Conservation (phyloP, 2,797 vertebrate genomes). For the Lepilemur septentrionalis region DNA sequence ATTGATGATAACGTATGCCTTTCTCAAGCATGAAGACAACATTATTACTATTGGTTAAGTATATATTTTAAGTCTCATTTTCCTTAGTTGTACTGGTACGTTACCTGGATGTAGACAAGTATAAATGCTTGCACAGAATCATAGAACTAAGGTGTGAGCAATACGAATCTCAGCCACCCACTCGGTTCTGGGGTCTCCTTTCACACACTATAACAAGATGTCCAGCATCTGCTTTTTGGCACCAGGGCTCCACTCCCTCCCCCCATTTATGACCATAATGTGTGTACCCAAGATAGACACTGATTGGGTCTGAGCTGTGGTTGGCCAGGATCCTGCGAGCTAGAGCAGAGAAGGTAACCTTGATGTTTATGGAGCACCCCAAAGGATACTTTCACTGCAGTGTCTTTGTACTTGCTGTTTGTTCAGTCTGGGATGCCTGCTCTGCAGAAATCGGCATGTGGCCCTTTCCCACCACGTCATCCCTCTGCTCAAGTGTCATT, state of each 20-base stretch:
- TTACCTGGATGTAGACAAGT: neutral
- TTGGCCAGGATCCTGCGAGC: neutral
- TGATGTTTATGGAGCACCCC: neutral
- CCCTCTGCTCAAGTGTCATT: neutral
- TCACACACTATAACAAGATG: neutral
- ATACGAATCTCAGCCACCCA: neutral
- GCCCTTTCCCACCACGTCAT: neutral
- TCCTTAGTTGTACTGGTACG: neutral
- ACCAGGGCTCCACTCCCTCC: neutral
- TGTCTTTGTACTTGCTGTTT: neutral
- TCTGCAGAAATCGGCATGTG: neutral
- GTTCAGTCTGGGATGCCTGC: neutral
- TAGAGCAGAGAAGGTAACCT: neutral
- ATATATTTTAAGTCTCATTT: neutral
- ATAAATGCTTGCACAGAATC: neutral
- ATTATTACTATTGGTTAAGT: neutral
- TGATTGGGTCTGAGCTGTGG: neutral
- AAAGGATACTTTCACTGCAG: neutral
- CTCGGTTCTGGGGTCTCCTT: neutral
- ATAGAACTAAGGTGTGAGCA: neutral
- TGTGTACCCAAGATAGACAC: neutral
- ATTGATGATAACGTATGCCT: neutral
- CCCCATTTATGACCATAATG: neutral
- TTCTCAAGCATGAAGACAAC: neutral
- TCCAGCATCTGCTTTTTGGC: neutral